Percentiles rank a stretch among this genome's conserved stretches.
Conservation (phyloP, 2,888 invertebrate genomes). For the Neria commutata region DNA sequence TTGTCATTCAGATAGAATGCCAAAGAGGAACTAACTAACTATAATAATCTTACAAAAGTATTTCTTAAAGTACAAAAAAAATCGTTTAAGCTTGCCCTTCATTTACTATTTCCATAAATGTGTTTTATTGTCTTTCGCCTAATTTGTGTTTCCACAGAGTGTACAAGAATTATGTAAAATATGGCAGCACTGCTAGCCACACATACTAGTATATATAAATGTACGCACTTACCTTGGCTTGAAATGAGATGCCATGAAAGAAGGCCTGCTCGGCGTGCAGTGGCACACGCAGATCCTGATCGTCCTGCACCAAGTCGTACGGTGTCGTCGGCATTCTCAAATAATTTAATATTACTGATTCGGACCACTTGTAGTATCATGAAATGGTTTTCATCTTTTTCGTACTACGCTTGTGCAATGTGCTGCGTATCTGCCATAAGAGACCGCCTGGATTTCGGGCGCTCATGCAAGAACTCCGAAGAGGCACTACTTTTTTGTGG, state of each 20-base stretch:
- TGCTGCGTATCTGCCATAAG: constrained; percentile 59
- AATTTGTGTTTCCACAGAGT: background rate
- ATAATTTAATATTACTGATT: constrained; percentile 63
- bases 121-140: background rate
- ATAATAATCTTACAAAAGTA: too few species aligned
- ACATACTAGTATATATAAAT: too few species aligned
- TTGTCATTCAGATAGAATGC: too few species aligned
- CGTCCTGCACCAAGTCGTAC: constrained; percentile 95
- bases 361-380: constrained; percentile 63
- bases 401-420: constrained; percentile 60
- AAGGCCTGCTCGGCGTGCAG: constrained; percentile 97
- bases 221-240: constrained; percentile 88
- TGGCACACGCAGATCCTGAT: constrained; percentile 95
- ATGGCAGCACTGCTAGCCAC: too few species aligned
- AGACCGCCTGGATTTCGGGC: constrained; percentile 51
- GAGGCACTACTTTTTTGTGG: too few species aligned
- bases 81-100: too few species aligned
- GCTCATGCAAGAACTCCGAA: constrained; percentile 52
- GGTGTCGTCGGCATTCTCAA: constrained; percentile 82
- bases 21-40: too few species aligned
- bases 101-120: too few species aligned
- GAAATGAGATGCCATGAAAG: constrained; percentile 90
- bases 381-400: constrained; percentile 63
- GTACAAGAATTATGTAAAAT: too few species aligned
- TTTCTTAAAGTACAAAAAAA: too few species aligned